phyloP scores from a whole-genome alignment of 2,888 invertebrate genomes.

The Dermolepida albohirtum region DNA sequence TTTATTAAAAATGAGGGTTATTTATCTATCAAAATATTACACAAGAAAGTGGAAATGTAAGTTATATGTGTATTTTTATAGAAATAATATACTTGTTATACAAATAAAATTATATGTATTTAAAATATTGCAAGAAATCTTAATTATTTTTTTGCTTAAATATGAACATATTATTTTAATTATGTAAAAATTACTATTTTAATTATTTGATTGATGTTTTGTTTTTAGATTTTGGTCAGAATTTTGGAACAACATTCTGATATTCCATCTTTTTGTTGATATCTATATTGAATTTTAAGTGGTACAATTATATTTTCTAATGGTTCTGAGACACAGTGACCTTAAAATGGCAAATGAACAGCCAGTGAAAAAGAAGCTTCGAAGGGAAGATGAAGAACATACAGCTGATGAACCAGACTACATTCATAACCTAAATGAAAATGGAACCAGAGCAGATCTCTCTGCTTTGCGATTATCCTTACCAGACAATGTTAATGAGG shows the following conservation, averaged over 20 bases:
- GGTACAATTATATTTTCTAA: slow-evolving; percentile 60
- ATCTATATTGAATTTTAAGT: slow-evolving; percentile 18
- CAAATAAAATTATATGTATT: background rate
- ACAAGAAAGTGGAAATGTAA: slow-evolving; percentile 52
- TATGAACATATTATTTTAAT: no score
- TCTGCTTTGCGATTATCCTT: slow-evolving; percentile 25
- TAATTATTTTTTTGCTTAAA: background rate
- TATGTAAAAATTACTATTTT: no score
- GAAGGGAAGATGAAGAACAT: slow-evolving; percentile 72
- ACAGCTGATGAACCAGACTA: slow-evolving; percentile 71
- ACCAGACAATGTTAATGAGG: slow-evolving; percentile 58
- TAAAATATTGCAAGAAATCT: background rate
- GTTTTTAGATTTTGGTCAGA: slow-evolving; percentile 20
- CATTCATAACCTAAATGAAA: slow-evolving; percentile 65
- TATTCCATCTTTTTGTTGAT: slow-evolving; percentile 3
- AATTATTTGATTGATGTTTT: background rate
- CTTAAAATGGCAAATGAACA: slow-evolving; percentile 81
- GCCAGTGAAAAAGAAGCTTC: slow-evolving; percentile 86
- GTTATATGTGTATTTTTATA: slow-evolving; percentile 34
- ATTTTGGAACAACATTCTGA: background rate
- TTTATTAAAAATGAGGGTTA: slow-evolving; percentile 48
- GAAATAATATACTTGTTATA: background rate
- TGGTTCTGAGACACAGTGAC: slow-evolving; percentile 75
- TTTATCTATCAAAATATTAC: slow-evolving; percentile 56
- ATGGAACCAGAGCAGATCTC: slow-evolving; percentile 25